Percentiles rank a stretch among this genome's conserved stretches.
Conservation (phyloP, 2,888 invertebrate species). For the Andrena camellia region DNA sequence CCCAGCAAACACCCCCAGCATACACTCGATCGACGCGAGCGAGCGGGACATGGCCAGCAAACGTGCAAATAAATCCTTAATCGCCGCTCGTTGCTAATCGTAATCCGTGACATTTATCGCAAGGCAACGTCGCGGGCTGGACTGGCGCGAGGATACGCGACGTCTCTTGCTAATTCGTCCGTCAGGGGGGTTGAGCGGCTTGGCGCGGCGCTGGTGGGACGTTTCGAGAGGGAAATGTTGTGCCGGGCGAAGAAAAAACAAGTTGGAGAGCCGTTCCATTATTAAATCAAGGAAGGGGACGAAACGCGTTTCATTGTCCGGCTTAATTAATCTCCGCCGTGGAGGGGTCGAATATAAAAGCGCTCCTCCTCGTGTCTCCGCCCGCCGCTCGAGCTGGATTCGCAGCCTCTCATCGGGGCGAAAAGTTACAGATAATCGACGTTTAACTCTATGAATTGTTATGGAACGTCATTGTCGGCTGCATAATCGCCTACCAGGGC, state of each 20-base stretch:
- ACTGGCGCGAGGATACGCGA: no score
- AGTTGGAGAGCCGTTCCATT: neutral
- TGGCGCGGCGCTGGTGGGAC: neutral
- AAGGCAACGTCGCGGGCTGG: no score
- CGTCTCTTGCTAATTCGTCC: no score
- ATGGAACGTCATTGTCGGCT: conserved; percentile 13
- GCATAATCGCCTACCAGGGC: conserved; percentile 3
- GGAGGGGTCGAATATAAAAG: neutral
- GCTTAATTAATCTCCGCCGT: conserved; percentile 31
- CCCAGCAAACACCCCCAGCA: no score
- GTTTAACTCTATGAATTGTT: conserved; percentile 13
- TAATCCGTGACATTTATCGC: no score
- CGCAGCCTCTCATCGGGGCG: neutral
- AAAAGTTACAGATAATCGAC: neutral
- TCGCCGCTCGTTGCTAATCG: no score
- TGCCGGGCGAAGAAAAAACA: neutral
- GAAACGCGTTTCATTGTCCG: conserved; percentile 23
- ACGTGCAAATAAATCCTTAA: no score
- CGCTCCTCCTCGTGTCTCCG: neutral
- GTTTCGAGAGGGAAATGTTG: neutral
- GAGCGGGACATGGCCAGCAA: no score
- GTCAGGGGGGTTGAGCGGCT: no score
- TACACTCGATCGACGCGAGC: no score
- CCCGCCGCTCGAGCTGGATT: neutral
- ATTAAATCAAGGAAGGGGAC: conserved; percentile 13